A percentile compares a stretch with the other conserved stretches of the same genome.
phyloP scores from a whole-genome alignment of 2,888 invertebrate species.

The Crioceris asparagi region DNA sequence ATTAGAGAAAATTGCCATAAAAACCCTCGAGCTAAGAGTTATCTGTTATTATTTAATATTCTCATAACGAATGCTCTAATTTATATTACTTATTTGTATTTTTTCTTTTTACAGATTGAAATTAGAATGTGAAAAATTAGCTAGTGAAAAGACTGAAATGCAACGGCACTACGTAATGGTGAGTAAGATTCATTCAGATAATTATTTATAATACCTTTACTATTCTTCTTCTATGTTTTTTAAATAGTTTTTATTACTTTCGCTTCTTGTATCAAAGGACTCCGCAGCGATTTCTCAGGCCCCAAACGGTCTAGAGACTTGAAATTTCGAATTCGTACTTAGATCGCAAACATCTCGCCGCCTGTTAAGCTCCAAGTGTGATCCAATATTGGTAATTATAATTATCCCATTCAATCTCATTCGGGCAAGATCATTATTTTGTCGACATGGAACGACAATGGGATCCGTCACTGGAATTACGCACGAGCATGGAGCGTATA shows the following conservation, averaged over 20 bases:
- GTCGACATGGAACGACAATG: no score
- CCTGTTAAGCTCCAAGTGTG: no score
- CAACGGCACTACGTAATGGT: conserved; percentile 84
- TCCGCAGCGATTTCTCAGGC: no score
- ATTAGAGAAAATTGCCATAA: no score
- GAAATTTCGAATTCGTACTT: no score
- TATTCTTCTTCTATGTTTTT: neutral
- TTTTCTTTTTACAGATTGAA: conserved; percentile 56
- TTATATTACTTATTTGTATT: neutral
- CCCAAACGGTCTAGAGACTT: no score
- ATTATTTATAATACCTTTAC: neutral
- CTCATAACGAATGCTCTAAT: neutral
- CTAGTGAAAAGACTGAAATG: conserved; percentile 80
- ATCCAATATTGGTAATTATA: no score
- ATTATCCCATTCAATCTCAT: no score
- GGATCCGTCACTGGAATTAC: no score
- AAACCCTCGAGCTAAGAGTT: neutral
- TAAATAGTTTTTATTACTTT: neutral
- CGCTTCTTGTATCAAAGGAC: neutral
- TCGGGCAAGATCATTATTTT: no score
- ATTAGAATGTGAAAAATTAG: conserved; percentile 77
- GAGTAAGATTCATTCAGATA: conserved; percentile 35
- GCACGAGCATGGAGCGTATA: no score
- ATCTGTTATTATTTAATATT: neutral
- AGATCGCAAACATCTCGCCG: no score